Percentiles rank a stretch among this genome's conserved stretches.
These are phyloP conservation scores for Maniola hyperantus DNA, from an alignment of 2,888 invertebrate genomes.

Conservation along the genomic window DNA sequence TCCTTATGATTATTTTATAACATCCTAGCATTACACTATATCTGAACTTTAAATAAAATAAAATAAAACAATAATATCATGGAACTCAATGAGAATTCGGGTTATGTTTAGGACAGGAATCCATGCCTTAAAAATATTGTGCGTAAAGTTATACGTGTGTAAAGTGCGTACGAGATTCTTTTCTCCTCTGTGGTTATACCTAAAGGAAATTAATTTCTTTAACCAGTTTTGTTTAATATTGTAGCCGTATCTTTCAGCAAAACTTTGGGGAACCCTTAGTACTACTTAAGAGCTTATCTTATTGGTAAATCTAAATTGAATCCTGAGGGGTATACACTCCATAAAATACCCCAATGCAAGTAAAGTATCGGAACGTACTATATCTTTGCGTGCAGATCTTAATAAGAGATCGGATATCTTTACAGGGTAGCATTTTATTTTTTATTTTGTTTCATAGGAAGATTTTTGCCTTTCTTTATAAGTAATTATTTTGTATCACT, in stretches of 20 bases:
- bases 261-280: constrained; percentile 28
- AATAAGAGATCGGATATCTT: constrained; percentile 40
- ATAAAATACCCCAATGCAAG: constrained; percentile 60
- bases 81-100: too few species aligned
- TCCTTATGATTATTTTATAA: too few species aligned
- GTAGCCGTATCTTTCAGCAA: constrained; percentile 8
- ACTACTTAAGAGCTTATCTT: constrained; percentile 56
- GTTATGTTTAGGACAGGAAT: too few species aligned
- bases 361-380: constrained; percentile 45
- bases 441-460: neutral
- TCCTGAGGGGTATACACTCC: constrained; percentile 66
- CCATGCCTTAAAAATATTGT: too few species aligned
- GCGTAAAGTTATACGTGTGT: too few species aligned
- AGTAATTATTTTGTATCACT: too few species aligned
- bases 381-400: constrained; percentile 43
- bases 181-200: too few species aligned
- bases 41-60: too few species aligned
- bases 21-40: too few species aligned
- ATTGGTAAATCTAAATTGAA: constrained; percentile 77
- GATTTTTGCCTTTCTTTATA: too few species aligned
- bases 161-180: too few species aligned
- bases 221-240: constrained; percentile 24
- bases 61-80: too few species aligned
- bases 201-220: neutral
- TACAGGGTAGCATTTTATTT: constrained; percentile 5